Base-by-base conservation (phyloP, 2,888 invertebrate genomes). In the Unio delphinus region DNA sequence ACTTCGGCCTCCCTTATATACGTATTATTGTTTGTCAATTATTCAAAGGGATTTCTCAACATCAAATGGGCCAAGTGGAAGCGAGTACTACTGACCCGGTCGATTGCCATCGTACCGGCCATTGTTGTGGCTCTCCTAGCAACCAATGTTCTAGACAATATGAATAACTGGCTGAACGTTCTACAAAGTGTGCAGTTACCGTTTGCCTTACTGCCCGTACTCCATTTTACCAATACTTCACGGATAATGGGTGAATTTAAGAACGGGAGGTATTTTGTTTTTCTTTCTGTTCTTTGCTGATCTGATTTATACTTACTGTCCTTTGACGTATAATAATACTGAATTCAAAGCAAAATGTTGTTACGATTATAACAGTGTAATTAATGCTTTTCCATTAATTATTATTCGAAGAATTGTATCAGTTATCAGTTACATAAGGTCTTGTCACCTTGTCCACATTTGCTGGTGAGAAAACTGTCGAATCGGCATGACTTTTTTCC, bases 21-120 rank as follows among this genome's bases (percentile, higher is more conserved):
- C 23, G 0, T 58, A 15, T 23, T 23, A 58, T 0, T 58, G 1
- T 60, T n/a, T 34, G 17, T 64, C 45, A 11, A 45, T 3, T 45
- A 15, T 45, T 45, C 45, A 45, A 45, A 92, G 92, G 96, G 96
- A 18, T 96, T 96, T 87, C 90, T 96, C 28, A 94, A 95, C 86
- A 91, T 96, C 23, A 93, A 94, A 83, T 96, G 96, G 96, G 92
- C 94, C 1, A 92, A 95, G 60, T 96, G 96, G 96, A 94, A 94
- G 89, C 91, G 96, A 86, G 95, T 96, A 0, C 90, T 95, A n/a
- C 92, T 96, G 80, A 96, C 96, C 0, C 92, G 96, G 78, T 92
- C 93, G 7, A 94, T 96, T 80, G 96, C 96, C 34, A 95, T 96
- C 76, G 90, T 94, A 5, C 92, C 92, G 17, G 90, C 90, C 0